Evolutionary conservation across 2,113 vertebrate genomes (phyloP).

Genomic region (Etheostoma spectabile): DNA sequence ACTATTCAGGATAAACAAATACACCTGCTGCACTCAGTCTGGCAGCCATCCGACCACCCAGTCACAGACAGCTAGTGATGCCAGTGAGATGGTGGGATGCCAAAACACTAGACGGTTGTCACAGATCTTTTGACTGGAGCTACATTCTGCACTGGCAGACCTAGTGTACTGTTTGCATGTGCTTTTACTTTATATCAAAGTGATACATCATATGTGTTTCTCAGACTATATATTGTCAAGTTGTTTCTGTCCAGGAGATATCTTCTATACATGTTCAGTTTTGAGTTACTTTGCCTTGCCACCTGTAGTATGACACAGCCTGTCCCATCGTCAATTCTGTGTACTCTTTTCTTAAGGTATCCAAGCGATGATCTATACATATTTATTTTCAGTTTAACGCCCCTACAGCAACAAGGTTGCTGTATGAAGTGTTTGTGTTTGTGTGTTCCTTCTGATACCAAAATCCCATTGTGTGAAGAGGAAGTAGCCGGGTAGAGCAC

Average conservation of each 20-base stretch:
- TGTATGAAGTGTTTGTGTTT: slow-evolving; percentile 49
- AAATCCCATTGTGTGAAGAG: slow-evolving; percentile 77
- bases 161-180: slow-evolving; percentile 33
- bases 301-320: background rate
- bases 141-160: slow-evolving; percentile 19
- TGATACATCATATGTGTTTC: slow-evolving; percentile 18
- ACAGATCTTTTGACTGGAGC: slow-evolving; percentile 56
- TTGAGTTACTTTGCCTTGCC: slow-evolving; percentile 7
- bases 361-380: slow-evolving; percentile 42
- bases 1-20: slow-evolving; percentile 75
- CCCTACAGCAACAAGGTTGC: background rate
- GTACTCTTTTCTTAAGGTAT: slow-evolving; percentile 20
- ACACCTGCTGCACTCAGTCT: slow-evolving; percentile 73
- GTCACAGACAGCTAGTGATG: slow-evolving; percentile 59
- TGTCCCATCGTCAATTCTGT: slow-evolving; percentile 7
- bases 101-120: slow-evolving; percentile 59
- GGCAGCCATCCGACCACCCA: slow-evolving; percentile 70
- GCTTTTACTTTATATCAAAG: slow-evolving; percentile 40
- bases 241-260: slow-evolving; percentile 6
- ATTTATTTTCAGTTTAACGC: slow-evolving; percentile 39
- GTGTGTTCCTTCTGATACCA: slow-evolving; percentile 61
- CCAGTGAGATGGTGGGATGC: slow-evolving; percentile 60
- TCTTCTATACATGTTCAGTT: slow-evolving; percentile 15
- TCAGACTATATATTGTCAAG: slow-evolving; percentile 12
- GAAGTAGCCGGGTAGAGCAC: slow-evolving; percentile 69